Base-by-base conservation (phyloP, 2,888 invertebrate genomes). In the Drosophila colorata region DNA sequence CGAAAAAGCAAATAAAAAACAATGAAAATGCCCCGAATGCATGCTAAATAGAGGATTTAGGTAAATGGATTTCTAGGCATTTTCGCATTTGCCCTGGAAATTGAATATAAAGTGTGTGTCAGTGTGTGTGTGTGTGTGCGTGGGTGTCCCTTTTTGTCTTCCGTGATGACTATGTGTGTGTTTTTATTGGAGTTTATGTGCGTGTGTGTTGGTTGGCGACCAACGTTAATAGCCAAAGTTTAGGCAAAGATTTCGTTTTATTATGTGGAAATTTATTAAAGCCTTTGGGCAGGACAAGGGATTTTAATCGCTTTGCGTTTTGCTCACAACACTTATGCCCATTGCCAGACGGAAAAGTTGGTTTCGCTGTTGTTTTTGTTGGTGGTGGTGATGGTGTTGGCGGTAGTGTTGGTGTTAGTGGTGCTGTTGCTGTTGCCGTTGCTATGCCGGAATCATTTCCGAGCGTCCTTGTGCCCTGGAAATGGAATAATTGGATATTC, bases 11-110 rank as follows among this genome's bases (percentile, higher is more conserved):
- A 56, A 78, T 85, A 83, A 88, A 84, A 84, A 84, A 88, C 87
- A 88, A 83, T 83, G 84, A 84, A 84, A 83, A 85, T 88, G 90
- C 87, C 86, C 81, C 68, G 81, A 85, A 88, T 84, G 84, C 85
- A 90, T 90, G 90, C 77, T 90, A 88, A 90, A 90, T 83, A 82
- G 85, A 84, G 88, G 89, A 90, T 90, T 90, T 90, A 77, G 73
- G 84, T 86, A 90, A 90, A 90, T 90, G 87, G 89, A 89, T 88
- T 90, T 88, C 77, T 84, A 74, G 80, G 84, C 84, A 79, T 87
- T 88, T 81, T 88, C 84, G 83, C 86, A 83, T 88, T 83, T 81
- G 53, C 73, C 72, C 69, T 64, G 88, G 60, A 88, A 83, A 83
- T 83, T 83, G 83, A 83, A 87, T 83, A 83, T 87, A 87, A 87